These are phyloP conservation scores for Papilio polyxenes DNA, from an alignment of 1,140 invertebrate genomes.

Conservation along the genomic window DNA sequence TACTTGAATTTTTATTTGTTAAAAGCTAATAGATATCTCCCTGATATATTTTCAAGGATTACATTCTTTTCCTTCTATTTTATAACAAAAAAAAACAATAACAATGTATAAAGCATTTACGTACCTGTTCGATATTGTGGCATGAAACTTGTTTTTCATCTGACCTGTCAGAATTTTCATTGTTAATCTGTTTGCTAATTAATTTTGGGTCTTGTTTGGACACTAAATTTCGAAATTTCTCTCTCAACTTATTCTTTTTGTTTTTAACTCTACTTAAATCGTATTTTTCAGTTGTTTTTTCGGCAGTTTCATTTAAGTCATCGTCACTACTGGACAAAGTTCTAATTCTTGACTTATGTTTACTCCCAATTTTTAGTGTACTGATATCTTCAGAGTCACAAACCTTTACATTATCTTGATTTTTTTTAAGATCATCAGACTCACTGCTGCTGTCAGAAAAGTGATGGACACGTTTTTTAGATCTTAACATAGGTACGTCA, in stretches of 20 bases:
- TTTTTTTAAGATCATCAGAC: constrained; percentile 42
- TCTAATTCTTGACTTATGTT: constrained; percentile 44
- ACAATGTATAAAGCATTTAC: background rate
- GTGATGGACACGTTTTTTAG: constrained; percentile 47
- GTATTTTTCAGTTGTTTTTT: constrained; percentile 44
- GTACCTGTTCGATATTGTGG: constrained; percentile 61
- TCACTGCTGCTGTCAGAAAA: constrained; percentile 64
- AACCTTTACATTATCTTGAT: constrained; percentile 33
- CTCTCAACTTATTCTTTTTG: constrained; percentile 61
- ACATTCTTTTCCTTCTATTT: background rate
- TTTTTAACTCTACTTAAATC: constrained; percentile 55
- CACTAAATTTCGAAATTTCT: constrained; percentile 62
- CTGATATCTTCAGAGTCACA: background rate
- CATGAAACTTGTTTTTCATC: constrained; percentile 52
- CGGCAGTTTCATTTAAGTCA: constrained; percentile 37
- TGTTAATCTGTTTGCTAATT: background rate
- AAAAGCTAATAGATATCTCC: no score
- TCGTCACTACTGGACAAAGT: constrained; percentile 39
- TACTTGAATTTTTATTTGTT: no score
- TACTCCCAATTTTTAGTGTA: background rate
- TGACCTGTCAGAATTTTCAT: constrained; percentile 39
- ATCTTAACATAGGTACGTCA: constrained; percentile 36
- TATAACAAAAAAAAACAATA: background rate
- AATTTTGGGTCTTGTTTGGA: constrained; percentile 29
- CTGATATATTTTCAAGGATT: background rate